These are phyloP conservation scores for Rhabdophis nuchalis DNA, from an alignment of 2,797 vertebrate species.

Conservation along the genomic window DNA sequence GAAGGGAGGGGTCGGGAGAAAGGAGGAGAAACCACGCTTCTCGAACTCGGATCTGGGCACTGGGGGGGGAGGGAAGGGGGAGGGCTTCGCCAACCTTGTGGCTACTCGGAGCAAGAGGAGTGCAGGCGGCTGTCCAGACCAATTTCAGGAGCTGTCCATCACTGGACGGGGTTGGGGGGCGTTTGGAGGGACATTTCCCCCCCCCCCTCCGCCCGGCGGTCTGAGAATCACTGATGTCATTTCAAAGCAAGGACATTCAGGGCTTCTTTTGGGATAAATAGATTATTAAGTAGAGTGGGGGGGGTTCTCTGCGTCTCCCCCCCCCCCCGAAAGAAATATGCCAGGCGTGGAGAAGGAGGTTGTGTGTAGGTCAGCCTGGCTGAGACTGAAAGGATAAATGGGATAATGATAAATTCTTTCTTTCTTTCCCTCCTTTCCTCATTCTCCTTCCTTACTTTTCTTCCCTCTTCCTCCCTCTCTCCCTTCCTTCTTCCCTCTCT, in stretches of 20 bases:
- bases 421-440: background rate
- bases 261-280: background rate
- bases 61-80: too few relatives aligned
- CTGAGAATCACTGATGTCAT: background rate
- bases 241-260: background rate
- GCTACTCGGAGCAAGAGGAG: background rate
- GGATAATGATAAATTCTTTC: background rate
- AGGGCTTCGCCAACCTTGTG: background rate
- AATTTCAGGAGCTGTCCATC: background rate
- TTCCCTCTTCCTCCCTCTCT: too few relatives aligned
- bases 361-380: background rate
- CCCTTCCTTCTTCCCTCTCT: background rate
- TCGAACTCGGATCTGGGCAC: too few relatives aligned
- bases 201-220: background rate
- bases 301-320: accelerated
- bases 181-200: background rate
- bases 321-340: background rate
- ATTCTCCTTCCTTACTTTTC: background rate
- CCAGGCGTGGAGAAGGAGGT: background rate
- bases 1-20: too few relatives aligned
- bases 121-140: background rate
- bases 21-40: too few relatives aligned
- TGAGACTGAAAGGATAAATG: background rate
- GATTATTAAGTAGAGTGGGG: background rate
- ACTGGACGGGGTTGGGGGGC: accelerated